These are phyloP conservation scores for Pristionchus mayeri DNA, from an alignment of 2,888 invertebrate species.

Conservation along the genomic window DNA sequence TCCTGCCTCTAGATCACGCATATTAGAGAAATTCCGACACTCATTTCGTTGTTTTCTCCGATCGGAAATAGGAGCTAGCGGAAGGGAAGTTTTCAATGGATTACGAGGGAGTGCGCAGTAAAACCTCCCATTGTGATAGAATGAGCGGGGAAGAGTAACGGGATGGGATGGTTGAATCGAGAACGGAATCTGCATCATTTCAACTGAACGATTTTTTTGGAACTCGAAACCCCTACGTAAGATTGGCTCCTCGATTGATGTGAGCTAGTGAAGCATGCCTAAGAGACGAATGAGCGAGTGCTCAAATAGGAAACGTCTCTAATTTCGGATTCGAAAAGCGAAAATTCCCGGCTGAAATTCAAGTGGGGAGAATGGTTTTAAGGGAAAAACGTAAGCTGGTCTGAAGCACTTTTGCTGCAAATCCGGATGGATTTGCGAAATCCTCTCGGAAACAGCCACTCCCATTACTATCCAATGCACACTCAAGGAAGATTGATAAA, in stretches of 20 bases:
- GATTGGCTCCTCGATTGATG: not conserved
- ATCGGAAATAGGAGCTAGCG: not conserved
- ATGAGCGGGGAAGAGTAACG: not conserved
- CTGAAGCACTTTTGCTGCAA: conserved; percentile 38
- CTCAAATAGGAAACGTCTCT: not conserved
- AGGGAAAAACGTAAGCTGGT: not conserved
- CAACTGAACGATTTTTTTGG: no score
- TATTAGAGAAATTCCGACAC: no score
- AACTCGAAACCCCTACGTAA: not conserved
- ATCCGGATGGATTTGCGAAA: conserved; percentile 35
- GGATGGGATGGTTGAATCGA: not conserved
- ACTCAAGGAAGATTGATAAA: conserved; percentile 29
- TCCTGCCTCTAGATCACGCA: no score
- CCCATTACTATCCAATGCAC: not conserved
- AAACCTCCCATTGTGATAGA: not conserved
- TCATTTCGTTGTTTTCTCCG: not conserved
- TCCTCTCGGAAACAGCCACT: conserved; percentile 6
- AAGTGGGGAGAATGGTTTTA: conserved; percentile 11
- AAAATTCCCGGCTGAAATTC: not conserved
- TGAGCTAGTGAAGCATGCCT: not conserved
- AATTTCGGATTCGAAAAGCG: conserved; percentile 11
- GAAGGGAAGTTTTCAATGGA: conserved; percentile 1
- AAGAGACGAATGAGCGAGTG: not conserved
- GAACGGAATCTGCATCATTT: not conserved
- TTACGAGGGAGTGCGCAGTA: not conserved